A percentile compares a stretch with the other conserved stretches of the same genome.
phyloP scores from a whole-genome alignment of 2,888 invertebrate species.

The Cyclophora albipunctata region DNA sequence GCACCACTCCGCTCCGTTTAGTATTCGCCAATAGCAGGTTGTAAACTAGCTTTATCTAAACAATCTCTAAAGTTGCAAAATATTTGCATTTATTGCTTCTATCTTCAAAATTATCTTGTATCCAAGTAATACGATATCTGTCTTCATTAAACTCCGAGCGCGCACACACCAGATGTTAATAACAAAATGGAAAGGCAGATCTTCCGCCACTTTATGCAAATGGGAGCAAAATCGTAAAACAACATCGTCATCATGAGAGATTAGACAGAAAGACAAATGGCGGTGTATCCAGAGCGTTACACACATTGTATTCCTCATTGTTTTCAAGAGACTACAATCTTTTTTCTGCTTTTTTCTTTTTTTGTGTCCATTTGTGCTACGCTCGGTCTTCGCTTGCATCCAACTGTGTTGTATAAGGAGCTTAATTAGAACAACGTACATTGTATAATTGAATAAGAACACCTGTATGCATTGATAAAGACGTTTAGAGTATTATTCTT shows the following conservation, averaged over 20 bases:
- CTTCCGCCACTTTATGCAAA: slow-evolving; percentile 35
- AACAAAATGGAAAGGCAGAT: slow-evolving; percentile 26
- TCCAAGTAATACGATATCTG: no score
- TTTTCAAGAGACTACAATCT: slow-evolving; percentile 44
- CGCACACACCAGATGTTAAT: neutral
- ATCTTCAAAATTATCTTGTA: no score
- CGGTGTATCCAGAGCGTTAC: slow-evolving; percentile 26
- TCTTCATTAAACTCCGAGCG: no score
- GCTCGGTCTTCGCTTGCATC: slow-evolving; percentile 28
- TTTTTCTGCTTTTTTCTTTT: slow-evolving; percentile 39
- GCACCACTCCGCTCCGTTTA: no score
- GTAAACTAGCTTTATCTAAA: no score
- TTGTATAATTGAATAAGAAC: slow-evolving; percentile 49
- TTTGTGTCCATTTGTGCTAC: slow-evolving; percentile 51
- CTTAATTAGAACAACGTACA: slow-evolving; percentile 52
- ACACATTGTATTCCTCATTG: slow-evolving; percentile 49
- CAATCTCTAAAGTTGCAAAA: no score
- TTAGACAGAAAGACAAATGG: slow-evolving; percentile 64
- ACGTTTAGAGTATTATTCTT: no score
- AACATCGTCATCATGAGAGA: slow-evolving; percentile 61
- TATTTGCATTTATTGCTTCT: no score
- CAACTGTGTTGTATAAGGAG: slow-evolving; percentile 34
- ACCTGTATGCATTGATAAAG: no score
- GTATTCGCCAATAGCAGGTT: no score
- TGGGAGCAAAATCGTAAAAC: slow-evolving; percentile 49